A percentile compares a stretch with the other conserved stretches of the same genome.
phyloP scores from a whole-genome alignment of 2,113 vertebrate genomes.

The Indicator maculatus region DNA sequence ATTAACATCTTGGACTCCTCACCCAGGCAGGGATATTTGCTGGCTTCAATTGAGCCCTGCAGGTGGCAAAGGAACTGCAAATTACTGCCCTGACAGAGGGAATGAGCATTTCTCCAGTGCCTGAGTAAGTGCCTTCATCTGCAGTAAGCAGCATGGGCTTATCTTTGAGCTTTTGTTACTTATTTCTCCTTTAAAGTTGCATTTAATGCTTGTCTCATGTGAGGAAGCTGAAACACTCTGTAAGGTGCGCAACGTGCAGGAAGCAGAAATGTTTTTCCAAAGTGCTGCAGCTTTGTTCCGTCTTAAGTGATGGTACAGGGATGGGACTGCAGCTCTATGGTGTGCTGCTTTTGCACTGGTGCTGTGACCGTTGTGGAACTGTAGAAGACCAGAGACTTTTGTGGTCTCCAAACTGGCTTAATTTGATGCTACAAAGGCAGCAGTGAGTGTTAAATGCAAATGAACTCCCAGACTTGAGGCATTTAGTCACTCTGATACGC shows the following conservation, averaged over 20 bases:
- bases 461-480: neutral
- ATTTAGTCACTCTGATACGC: neutral
- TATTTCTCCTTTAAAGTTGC: neutral
- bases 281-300: neutral
- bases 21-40: too few relatives aligned
- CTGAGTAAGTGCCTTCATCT: neutral
- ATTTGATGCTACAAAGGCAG: neutral
- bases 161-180: neutral
- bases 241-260: fast-evolving
- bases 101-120: neutral
- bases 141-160: neutral
- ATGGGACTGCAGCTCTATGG: fast-evolving
- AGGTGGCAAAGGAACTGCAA: neutral
- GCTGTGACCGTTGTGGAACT: fast-evolving
- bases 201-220: neutral
- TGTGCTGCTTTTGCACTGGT: fast-evolving
- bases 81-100: neutral
- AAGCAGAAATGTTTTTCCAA: neutral
- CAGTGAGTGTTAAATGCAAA: neutral
- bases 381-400: fast-evolving
- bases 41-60: fast-evolving
- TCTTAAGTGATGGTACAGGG: neutral
- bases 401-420: neutral
- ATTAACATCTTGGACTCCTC: neutral
- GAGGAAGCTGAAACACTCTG: neutral